phyloP scores from a whole-genome alignment of 1,140 invertebrate species.

The Geopemphigus sp. region DNA sequence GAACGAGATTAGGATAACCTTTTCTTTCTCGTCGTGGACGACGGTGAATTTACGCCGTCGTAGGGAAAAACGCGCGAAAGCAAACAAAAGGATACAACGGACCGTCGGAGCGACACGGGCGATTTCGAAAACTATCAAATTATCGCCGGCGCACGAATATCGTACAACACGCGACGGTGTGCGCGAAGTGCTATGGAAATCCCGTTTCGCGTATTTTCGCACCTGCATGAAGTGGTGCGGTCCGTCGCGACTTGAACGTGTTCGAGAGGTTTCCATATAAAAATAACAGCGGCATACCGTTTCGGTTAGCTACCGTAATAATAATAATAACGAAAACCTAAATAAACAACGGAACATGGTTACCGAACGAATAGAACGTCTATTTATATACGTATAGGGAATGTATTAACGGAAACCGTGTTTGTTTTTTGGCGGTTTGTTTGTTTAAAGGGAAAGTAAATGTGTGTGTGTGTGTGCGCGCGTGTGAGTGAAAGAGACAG shows the following conservation, averaged over 20 bases:
- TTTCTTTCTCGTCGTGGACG: no score
- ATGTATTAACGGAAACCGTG: neutral
- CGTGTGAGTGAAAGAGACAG: no score
- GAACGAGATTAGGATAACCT: no score
- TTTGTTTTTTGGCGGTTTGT: neutral
- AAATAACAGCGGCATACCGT: neutral
- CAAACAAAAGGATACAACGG: no score
- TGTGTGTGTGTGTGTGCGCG: no score
- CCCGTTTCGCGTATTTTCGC: neutral
- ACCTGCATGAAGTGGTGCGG: neutral
- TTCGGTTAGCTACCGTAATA: neutral
- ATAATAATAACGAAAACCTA: conserved; percentile 18
- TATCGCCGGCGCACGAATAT: neutral
- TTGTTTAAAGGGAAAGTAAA: neutral
- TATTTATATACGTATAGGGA: neutral
- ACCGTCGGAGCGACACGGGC: no score
- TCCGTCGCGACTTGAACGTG: neutral
- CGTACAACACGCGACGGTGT: neutral
- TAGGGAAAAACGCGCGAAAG: no score
- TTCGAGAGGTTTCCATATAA: neutral
- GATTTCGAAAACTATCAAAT: neutral
- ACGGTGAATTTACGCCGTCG: no score
- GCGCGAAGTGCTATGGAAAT: conserved; percentile 2
- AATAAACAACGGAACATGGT: neutral
- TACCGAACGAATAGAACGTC: neutral